These are phyloP conservation scores for Pluvianellus socialis DNA, from an alignment of 2,113 vertebrate genomes.

Conservation along the genomic window DNA sequence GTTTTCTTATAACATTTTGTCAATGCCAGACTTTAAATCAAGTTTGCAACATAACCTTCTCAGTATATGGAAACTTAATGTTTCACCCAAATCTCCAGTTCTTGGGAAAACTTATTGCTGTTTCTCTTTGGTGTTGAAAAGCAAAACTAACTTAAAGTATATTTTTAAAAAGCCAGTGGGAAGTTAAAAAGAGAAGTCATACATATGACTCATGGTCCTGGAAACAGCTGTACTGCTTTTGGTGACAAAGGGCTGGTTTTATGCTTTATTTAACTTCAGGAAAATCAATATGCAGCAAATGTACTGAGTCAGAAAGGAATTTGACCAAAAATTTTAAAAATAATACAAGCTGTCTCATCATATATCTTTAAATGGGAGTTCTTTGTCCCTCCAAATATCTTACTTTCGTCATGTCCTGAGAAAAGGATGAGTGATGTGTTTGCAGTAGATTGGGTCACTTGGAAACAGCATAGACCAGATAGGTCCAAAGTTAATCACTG, in stretches of 20 bases:
- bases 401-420: not conserved
- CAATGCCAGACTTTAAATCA: not conserved
- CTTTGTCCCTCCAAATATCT: not conserved
- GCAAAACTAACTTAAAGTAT: constrained; percentile 17
- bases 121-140: not conserved
- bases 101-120: not conserved
- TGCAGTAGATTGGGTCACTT: not conserved
- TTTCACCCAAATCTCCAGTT: not conserved
- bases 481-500: not conserved
- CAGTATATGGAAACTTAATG: not conserved
- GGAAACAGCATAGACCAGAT: not conserved
- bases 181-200: constrained; percentile 53
- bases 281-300: constrained; percentile 7
- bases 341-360: not conserved
- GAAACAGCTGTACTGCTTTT: constrained; percentile 53
- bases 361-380: not conserved
- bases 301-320: not conserved
- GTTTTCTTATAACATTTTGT: not conserved
- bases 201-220: constrained; percentile 17
- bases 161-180: constrained; percentile 53
- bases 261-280: constrained; percentile 10
- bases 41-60: not conserved
- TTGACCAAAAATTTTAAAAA: not conserved
- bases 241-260: constrained; percentile 27
- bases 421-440: not conserved